Evolutionary conservation across 2,888 invertebrate species (phyloP).

Genomic region (Psococerastis gibbosa): DNA sequence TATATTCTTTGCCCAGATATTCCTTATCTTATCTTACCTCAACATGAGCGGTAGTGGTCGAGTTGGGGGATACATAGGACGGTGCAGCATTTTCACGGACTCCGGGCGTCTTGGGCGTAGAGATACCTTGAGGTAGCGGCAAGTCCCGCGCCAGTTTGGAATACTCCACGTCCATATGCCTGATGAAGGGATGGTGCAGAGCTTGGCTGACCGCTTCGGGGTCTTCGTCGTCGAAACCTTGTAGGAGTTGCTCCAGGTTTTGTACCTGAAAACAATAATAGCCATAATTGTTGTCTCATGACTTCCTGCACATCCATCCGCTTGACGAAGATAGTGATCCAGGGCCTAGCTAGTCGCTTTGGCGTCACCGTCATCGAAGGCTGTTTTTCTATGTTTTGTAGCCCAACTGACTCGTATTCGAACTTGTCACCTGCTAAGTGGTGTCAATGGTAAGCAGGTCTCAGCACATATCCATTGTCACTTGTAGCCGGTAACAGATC

Average conservation of each 20-base stretch:
- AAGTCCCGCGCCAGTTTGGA: conserved; percentile 51
- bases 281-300: not conserved
- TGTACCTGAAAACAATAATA: conserved; percentile 31
- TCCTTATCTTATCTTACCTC: conserved; percentile 26
- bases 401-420: too few species aligned
- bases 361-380: too few species aligned
- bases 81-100: conserved; percentile 51
- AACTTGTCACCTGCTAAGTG: too few species aligned
- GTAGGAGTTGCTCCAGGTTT: conserved; percentile 54
- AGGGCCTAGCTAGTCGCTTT: too few species aligned
- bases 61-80: conserved; percentile 37
- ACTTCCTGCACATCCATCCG: too few species aligned
- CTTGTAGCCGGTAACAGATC: too few species aligned
- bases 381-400: too few species aligned
- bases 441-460: too few species aligned
- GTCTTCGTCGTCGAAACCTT: conserved; percentile 76
- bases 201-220: conserved; percentile 56
- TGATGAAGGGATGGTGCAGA: conserved; percentile 63
- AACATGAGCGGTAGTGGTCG: conserved; percentile 25
- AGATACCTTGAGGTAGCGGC: conserved; percentile 40
- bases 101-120: conserved; percentile 35
- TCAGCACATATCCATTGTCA: too few species aligned
- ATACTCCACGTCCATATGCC: conserved; percentile 85
- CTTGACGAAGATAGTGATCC: too few species aligned
- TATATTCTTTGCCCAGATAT: too few species aligned